Base-by-base conservation (phyloP, 2,797 vertebrate genomes). In the Schizopygopsis pylzovi region DNA sequence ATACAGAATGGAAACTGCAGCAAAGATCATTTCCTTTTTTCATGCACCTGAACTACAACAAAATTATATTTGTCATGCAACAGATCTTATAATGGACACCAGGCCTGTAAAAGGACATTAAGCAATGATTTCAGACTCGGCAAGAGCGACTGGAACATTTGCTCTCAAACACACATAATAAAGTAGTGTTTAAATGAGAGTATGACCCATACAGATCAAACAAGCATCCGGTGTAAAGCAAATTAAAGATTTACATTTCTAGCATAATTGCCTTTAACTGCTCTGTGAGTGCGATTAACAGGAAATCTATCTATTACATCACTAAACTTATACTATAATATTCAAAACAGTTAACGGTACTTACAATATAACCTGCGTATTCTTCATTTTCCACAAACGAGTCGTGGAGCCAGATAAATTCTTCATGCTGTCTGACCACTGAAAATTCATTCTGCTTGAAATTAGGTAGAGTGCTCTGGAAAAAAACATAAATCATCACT, bases 371-470 rank as follows among this genome's bases (percentile, higher is more conserved):
- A 88, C 98, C 98, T 63, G 98, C 98, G 85, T 99, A 99, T 54
- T 99, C 98, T 92, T 99, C 98, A 39, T 98, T 99, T 92, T 99
- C 98, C 87, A 99, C 96, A 25, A 99, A 99, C 45, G 98, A 99
- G 95, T 99, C 98, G 41, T 99, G 98, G 89, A 99, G 97, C 98
- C 98, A 99, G 92, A 99, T 99, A 91, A 99, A 99, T 90, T 99
- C 98, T 86, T 99, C 98, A 54, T 99, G 98, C 92, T 99, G 98
- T 88, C 98, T 95, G 49, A 99, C 98, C 92, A 99, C 98, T 4
- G 98, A 99, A 95, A 99, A 99, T 91, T 99, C 98, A 1, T 96
- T 99, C 94, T 99, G 98, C 94, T 99, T 99, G 90, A 99, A 99
- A 96, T 98, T 99, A 49, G 98, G 96, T 86, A 99, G 96, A 83